phyloP scores from a whole-genome alignment of 2,797 vertebrate species.

The Columba guinea region DNA sequence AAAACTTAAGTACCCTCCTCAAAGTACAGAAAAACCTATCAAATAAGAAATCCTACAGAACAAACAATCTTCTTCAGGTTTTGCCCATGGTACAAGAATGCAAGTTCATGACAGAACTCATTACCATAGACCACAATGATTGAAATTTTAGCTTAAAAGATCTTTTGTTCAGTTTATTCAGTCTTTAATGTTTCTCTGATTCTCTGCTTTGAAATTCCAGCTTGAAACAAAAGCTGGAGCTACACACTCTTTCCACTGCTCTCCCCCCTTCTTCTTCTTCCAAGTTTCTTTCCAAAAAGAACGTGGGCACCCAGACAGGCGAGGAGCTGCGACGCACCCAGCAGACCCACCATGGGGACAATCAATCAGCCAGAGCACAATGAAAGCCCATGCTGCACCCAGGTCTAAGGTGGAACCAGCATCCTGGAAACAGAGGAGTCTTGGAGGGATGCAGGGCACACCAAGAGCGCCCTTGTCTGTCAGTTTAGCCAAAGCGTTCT shows the following conservation, averaged over 20 bases:
- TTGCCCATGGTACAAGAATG: background rate
- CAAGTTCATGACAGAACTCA: background rate
- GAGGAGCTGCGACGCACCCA: background rate
- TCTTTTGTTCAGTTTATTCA: background rate
- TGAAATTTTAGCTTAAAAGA: background rate
- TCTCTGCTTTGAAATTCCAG: background rate
- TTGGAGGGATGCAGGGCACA: background rate
- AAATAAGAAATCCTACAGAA: background rate
- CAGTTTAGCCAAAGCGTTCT: background rate
- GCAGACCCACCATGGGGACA: background rate
- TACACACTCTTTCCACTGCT: background rate
- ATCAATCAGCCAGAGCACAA: background rate
- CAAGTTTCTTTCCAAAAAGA: background rate
- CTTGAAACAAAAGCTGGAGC: background rate
- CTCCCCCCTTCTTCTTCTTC: background rate
- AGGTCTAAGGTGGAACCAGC: background rate
- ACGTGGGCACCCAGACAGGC: background rate
- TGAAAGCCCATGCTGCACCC: background rate
- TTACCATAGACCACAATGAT: background rate
- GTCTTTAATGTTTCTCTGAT: background rate
- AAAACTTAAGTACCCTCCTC: background rate
- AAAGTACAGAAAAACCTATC: background rate
- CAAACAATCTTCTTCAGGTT: background rate
- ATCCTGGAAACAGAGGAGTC: background rate
- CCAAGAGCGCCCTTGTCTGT: background rate